Base-by-base conservation (phyloP, 2,797 vertebrate species). In the Prunella strophiata region DNA sequence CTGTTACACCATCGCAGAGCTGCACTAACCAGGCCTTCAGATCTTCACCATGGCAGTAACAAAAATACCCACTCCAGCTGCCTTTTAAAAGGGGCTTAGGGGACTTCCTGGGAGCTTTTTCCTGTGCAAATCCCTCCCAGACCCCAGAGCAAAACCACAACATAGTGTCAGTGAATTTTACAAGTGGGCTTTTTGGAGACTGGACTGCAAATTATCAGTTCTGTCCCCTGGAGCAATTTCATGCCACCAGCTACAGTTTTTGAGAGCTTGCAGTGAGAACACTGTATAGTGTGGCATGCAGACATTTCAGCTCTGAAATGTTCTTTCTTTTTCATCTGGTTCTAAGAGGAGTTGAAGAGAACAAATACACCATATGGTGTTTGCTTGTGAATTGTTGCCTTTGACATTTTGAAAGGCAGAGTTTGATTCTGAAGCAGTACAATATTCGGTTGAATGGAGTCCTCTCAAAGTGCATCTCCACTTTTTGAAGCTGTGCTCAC, bases 251-350 rank as follows among this genome's bases (percentile, higher is more conserved):
- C 43, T 9, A 4, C 30, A 4, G 71, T 10, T 71, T 29, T 3
- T 36, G 59, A 34, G 34, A 47, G 50, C 51, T 43, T 27, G 54
- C 11, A 3, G 40, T 9, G 54, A 51, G 77, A 58, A 1, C n/a
- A 0, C 22, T n/a, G 23, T 7, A 2, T 0, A 9, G 19, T 6
- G 26, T 7, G 8, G 57, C 47, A 15, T 1, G 43, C 38, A 61
- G 43, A 3, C 61, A 26, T 67, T 67, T 78, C 40, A 47, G 43
- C 48, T 50, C 66, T 25, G 57, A 84, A 94, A 45, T 23, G 20
- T 20, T n/a, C 52, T 22, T 21, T 32, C 42, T 21, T 12, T 18
- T 43, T 9, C n/a, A 13, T 11, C 47, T 36, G 67, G 57, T 45
- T 57, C 32, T 30, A 10, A 62, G 68, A 76, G 77, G 73, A 54